These are phyloP conservation scores for Tanytarsus gracilentus DNA, from an alignment of 2,888 invertebrate genomes.

Conservation along the genomic window DNA sequence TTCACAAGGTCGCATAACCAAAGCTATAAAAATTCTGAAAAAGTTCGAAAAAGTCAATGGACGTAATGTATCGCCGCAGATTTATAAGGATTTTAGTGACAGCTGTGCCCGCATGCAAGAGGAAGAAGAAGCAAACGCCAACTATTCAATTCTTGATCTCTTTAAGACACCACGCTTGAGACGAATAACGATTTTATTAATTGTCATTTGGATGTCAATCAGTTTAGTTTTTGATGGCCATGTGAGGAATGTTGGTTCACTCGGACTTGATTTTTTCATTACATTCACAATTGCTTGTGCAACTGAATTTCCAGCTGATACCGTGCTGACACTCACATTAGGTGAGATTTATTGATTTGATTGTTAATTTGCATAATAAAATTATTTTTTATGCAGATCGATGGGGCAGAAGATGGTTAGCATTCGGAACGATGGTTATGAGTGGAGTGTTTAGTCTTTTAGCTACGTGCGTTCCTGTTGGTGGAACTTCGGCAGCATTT, in stretches of 20 bases:
- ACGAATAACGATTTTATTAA: constrained; percentile 65
- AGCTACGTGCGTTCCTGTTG: constrained; percentile 64
- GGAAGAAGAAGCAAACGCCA: constrained; percentile 58
- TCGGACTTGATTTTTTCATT: constrained; percentile 73
- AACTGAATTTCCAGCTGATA: constrained; percentile 77
- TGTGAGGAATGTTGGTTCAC: constrained; percentile 75
- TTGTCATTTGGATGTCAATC: constrained; percentile 83
- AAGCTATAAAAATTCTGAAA: constrained; percentile 65
- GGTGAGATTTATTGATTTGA: constrained; percentile 44
- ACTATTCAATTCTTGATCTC: constrained; percentile 70
- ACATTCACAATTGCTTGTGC: constrained; percentile 77
- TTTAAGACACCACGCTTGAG: constrained; percentile 70
- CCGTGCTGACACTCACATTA: constrained; percentile 64
- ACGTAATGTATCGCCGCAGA: constrained; percentile 60
- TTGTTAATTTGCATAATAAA: constrained; percentile 31
- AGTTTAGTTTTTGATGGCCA: constrained; percentile 82
- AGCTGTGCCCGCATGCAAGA: constrained; percentile 59
- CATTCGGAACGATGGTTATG: constrained; percentile 70
- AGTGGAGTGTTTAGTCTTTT: constrained; percentile 73
- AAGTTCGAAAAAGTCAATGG: constrained; percentile 74
- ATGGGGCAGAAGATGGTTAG: constrained; percentile 78
- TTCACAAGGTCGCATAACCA: constrained; percentile 73
- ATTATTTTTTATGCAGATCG: constrained; percentile 37
- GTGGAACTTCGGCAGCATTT: constrained; percentile 64
- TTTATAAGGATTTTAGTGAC: constrained; percentile 64